These are phyloP conservation scores for Lepidocyrtoides sp. DNA, from an alignment of 2,888 invertebrate genomes.

Conservation along the genomic window DNA sequence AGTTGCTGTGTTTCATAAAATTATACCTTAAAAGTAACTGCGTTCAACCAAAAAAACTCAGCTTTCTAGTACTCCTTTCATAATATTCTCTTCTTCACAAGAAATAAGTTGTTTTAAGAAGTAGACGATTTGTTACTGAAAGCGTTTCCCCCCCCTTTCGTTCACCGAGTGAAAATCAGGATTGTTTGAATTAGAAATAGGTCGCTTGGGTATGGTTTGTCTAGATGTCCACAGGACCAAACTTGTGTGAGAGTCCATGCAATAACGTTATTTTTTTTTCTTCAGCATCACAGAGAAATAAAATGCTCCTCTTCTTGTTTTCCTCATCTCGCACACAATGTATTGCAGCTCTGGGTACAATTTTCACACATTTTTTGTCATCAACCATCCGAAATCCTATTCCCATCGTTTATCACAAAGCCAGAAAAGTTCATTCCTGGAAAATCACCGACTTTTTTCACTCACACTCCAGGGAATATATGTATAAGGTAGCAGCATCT, in stretches of 20 bases:
- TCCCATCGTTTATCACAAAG: slow-evolving; percentile 85
- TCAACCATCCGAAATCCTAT: slow-evolving; percentile 82
- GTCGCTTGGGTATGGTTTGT: slow-evolving; percentile 85
- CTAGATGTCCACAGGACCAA: slow-evolving; percentile 76
- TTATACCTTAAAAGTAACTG: background rate
- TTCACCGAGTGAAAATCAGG: slow-evolving; percentile 18
- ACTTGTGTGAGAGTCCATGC: slow-evolving; percentile 44
- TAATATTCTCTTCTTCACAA: background rate
- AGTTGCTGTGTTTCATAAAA: background rate
- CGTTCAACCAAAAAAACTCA: background rate
- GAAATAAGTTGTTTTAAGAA: background rate
- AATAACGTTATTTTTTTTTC: slow-evolving; percentile 64
- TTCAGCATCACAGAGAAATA: background rate
- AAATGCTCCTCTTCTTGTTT: background rate
- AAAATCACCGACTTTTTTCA: slow-evolving; percentile 84
- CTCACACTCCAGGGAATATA: slow-evolving; percentile 53
- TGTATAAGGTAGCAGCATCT: background rate
- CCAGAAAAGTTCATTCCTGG: slow-evolving; percentile 85
- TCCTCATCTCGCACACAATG: slow-evolving; percentile 69
- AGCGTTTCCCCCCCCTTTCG: background rate
- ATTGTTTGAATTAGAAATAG: slow-evolving; percentile 81
- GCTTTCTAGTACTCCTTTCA: background rate
- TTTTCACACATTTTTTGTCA: slow-evolving; percentile 85
- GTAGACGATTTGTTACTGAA: slow-evolving; percentile 41
- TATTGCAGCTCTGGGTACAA: slow-evolving; percentile 85